A percentile compares a stretch with the other conserved stretches of the same genome.
Evolutionary conservation across 2,113 vertebrate species (phyloP).

Genomic region (Rhagologus leucostigma): DNA sequence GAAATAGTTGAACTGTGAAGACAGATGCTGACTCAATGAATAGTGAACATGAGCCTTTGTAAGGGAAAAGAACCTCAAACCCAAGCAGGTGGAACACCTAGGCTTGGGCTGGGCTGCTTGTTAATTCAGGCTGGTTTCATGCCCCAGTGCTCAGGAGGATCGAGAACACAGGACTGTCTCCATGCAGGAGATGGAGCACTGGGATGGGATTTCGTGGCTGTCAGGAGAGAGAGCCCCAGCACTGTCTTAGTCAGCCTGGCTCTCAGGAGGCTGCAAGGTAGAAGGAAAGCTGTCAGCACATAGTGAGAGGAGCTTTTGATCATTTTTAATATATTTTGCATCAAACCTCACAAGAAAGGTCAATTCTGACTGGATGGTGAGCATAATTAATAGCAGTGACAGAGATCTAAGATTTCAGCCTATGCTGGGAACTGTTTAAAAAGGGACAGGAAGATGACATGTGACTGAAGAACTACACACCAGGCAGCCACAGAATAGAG

Average conservation of each 20-base stretch:
- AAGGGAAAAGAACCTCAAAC: neutral
- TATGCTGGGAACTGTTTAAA: neutral
- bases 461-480: neutral
- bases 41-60: rapidly evolving
- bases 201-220: rapidly evolving
- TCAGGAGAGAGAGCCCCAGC: neutral
- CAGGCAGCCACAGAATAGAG: neutral
- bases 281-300: neutral
- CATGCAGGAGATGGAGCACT: rapidly evolving
- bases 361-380: neutral
- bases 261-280: neutral
- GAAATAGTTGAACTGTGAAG: neutral
- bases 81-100: neutral
- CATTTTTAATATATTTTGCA: neutral
- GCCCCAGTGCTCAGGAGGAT: rapidly evolving
- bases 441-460: neutral
- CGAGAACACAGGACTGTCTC: neutral
- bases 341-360: neutral
- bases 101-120: neutral
- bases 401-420: neutral
- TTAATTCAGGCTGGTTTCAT: neutral
- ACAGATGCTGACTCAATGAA: neutral
- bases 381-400: neutral
- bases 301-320: neutral
- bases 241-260: neutral